phyloP scores from a whole-genome alignment of 2,797 vertebrate species.

The Phrynocephalus vlangalii region DNA sequence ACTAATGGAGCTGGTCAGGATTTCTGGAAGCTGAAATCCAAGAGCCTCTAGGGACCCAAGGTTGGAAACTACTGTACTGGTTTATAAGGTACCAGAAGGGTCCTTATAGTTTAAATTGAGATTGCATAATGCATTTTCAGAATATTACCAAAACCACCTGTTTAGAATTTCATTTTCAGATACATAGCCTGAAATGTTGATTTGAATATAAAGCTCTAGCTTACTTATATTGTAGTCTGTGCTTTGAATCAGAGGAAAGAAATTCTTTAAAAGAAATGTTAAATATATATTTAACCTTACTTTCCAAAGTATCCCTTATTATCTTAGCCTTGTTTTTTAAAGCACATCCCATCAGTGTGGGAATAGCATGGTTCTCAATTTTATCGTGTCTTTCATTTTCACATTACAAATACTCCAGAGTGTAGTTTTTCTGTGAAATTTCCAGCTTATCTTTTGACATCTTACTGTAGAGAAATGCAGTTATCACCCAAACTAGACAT shows the following conservation, averaged over 20 bases:
- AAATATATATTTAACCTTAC: not conserved
- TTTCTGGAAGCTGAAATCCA: no score
- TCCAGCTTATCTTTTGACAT: not conserved
- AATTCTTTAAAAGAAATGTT: not conserved
- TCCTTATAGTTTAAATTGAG: not conserved
- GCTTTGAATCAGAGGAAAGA: not conserved
- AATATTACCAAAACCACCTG: not conserved
- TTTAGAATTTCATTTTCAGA: not conserved
- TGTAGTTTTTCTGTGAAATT: constrained; percentile 7
- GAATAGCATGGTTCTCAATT: rapidly evolving
- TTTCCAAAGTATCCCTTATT: not conserved
- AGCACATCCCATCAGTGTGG: not conserved
- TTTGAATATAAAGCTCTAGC: not conserved
- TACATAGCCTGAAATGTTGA: not conserved
- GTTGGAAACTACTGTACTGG: no score
- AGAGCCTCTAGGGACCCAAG: no score
- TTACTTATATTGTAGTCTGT: not conserved
- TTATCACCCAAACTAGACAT: not conserved
- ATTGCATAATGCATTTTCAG: not conserved
- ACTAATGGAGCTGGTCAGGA: no score
- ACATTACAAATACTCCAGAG: not conserved
- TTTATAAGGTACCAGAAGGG: no score
- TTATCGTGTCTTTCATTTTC: not conserved
- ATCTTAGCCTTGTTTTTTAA: not conserved
- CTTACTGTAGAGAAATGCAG: not conserved